phyloP scores from a whole-genome alignment of 1,140 invertebrate species.

The Sycophaga agraensis region DNA sequence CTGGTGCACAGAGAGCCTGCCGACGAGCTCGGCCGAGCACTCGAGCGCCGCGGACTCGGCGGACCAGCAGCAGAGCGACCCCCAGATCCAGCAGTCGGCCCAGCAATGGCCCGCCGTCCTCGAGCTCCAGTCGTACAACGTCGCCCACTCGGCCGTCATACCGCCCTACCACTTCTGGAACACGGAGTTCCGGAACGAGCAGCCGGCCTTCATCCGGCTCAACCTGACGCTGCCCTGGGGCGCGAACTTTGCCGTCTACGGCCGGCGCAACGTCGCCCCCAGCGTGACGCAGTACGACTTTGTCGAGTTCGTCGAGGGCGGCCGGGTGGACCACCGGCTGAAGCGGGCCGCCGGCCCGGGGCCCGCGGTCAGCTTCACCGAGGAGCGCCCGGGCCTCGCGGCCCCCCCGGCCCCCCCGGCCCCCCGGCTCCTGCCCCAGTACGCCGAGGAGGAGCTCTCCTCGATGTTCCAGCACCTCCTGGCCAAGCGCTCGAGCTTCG shows the following conservation, averaged over 20 bases:
- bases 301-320: constrained; percentile 85
- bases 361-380: constrained; percentile 29
- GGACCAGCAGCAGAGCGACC: constrained; percentile 53
- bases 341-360: constrained; percentile 47
- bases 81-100: constrained; percentile 65
- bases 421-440: constrained; percentile 8
- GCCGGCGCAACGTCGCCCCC: constrained; percentile 85
- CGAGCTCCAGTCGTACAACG: constrained; percentile 79
- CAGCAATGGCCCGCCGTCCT: constrained; percentile 79
- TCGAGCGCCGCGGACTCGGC: constrained; percentile 58
- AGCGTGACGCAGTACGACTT: constrained; percentile 96
- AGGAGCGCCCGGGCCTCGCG: constrained; percentile 35
- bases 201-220: constrained; percentile 83
- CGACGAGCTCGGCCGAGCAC: constrained; percentile 70
- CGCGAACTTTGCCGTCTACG: constrained; percentile 92
- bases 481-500: constrained; percentile 57
- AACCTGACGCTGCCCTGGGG: constrained; percentile 88
- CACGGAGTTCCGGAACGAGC: constrained; percentile 84
- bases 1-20: constrained; percentile 63
- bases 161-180: constrained; percentile 90
- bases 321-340: constrained; percentile 74
- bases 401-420: constrained; percentile 31
- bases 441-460: constrained; percentile 28
- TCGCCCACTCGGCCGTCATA: constrained; percentile 77
- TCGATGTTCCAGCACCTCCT: constrained; percentile 45